Conservation (phyloP, 1,140 invertebrate species). For the Charaxes varanes region DNA sequence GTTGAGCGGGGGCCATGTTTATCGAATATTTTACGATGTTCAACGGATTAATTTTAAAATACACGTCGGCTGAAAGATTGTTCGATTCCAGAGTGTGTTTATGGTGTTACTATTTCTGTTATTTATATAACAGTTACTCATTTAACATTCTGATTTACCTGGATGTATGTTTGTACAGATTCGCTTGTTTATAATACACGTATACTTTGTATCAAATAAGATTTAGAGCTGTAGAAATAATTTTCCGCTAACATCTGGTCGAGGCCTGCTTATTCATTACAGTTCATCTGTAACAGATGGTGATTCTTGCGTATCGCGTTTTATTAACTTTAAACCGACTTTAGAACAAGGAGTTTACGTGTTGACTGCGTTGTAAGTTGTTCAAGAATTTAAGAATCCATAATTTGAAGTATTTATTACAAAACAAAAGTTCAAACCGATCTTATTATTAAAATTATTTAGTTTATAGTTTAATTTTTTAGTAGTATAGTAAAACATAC, state of each 20-base stretch:
- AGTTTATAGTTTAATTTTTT: too few species aligned
- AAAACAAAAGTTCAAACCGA: too few species aligned
- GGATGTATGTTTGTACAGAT: conserved; percentile 64
- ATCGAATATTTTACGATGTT: conserved; percentile 71
- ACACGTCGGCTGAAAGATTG: conserved; percentile 60
- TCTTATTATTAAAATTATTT: too few species aligned
- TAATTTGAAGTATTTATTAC: too few species aligned
- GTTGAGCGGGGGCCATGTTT: conserved; percentile 68
- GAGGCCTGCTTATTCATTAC: conserved; percentile 40
- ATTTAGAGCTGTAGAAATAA: conserved; percentile 59
- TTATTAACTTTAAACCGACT: too few species aligned
- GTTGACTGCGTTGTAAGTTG: too few species aligned
- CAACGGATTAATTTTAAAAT: conserved; percentile 68
- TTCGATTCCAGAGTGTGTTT: conserved; percentile 53
- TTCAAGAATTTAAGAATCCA: too few species aligned
- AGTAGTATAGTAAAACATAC: too few species aligned
- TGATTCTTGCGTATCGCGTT: too few species aligned
- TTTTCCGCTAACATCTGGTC: conserved; percentile 53
- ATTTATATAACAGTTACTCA: conserved; percentile 71
- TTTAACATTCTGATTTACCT: conserved; percentile 69
- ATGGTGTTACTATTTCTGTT: conserved; percentile 62
- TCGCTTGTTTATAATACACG: conserved; percentile 66
- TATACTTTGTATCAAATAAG: conserved; percentile 67
- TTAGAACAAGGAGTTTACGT: too few species aligned
- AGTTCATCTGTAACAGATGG: conserved; percentile 11